phyloP scores from a whole-genome alignment of 2,797 vertebrate genomes.

The Prionace glauca region DNA sequence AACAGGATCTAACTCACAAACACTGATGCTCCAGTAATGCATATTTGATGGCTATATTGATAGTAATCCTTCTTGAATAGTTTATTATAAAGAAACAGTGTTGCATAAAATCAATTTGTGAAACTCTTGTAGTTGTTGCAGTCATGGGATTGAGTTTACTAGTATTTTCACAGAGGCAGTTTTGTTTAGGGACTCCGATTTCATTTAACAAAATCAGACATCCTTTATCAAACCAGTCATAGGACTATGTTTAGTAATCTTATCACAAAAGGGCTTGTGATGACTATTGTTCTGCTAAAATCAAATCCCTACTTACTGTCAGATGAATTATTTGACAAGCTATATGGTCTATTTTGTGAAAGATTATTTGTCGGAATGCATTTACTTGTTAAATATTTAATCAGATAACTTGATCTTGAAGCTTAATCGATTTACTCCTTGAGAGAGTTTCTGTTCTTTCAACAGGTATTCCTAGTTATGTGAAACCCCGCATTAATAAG shows the following conservation, averaged over 20 bases:
- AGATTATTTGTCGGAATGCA: background rate
- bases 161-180: background rate
- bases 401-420: background rate
- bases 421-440: background rate
- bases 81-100: conserved; percentile 26
- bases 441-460: background rate
- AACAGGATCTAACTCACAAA: background rate
- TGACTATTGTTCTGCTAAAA: conserved; percentile 29
- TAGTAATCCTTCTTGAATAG: conserved; percentile 26
- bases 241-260: background rate
- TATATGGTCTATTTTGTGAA: conserved; percentile 5
- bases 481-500: background rate
- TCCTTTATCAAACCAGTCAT: conserved; percentile 26
- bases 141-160: conserved; percentile 21
- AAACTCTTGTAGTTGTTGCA: background rate
- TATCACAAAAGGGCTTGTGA: conserved; percentile 13
- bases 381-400: conserved; percentile 10
- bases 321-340: conserved; percentile 12
- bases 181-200: conserved; percentile 20
- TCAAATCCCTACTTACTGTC: background rate
- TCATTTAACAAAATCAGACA: conserved; percentile 26
- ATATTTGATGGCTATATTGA: conserved; percentile 3
- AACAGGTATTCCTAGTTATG: background rate
- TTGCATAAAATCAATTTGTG: conserved; percentile 35
- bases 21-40: background rate